Base-by-base conservation (phyloP, 2,797 vertebrate genomes). In the Aeoliscus strigatus region DNA sequence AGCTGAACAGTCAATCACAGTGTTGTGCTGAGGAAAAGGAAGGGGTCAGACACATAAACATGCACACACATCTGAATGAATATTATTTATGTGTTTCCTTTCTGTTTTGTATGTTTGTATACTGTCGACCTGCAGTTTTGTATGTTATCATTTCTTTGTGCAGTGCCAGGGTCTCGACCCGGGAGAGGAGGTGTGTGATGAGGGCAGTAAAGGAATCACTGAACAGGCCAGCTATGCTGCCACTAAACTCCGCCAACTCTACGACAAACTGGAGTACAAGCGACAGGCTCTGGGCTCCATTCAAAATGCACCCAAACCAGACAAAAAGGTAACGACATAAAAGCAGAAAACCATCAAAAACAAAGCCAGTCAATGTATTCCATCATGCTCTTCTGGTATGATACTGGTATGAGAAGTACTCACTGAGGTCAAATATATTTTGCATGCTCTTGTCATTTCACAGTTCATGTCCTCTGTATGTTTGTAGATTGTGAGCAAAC, bases 181-280 rank as follows among this genome's bases (percentile, higher is more conserved):
- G 9, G 81, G 50, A 4, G 91, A 91, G 25, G 93, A 92, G 15
- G 74, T 71, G 29, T 46, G 90, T 14, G 92, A 93, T 11, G 94
- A 93, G 53, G 88, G 93, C 36, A 90, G 83, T 63, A 88, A 89
- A 69, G 87, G 86, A 52, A 94, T 94, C 69, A 93, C 89, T 4
- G 93, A 98, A 52, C 94, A 97, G 81, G 90, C 91, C 62, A 96
- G 91, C 80, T 97, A 94, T 2, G 93, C 94, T 39, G 91, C 88
- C 13, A 96, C 91, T 51, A 98, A 94, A 68, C 91, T 99, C 6
- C 86, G 86, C 27, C 91, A 92, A 53, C 88, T 99, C 27, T 92
- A 86, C 17, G 95, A 99, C 83, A 97, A 94, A 45, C 91, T 99
- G 57, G 94, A 97, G 51, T 99, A 97, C 75, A 98, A 97, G 80